Evolutionary conservation across 2,797 vertebrate genomes (phyloP).

Genomic region (Chelonia mydas): DNA sequence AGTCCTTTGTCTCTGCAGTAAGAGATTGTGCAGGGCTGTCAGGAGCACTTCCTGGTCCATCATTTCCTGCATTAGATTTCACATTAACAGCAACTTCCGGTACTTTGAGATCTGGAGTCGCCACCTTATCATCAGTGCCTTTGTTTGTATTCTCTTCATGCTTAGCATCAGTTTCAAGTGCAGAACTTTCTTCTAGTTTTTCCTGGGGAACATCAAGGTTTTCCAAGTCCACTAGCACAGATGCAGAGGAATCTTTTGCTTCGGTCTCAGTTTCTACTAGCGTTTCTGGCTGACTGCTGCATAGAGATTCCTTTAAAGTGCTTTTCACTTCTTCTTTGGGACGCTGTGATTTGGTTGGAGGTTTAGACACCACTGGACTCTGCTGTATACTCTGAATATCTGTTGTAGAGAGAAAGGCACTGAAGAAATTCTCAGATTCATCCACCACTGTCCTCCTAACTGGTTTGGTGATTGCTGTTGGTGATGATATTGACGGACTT

Average conservation of each 20-base stretch:
- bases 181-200: constrained; percentile 58
- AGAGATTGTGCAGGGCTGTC: constrained; percentile 72
- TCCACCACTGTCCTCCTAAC: constrained; percentile 95
- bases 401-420: constrained; percentile 90
- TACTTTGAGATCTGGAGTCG: constrained; percentile 53
- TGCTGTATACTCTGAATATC: constrained; percentile 85
- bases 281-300: constrained; percentile 58
- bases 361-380: constrained; percentile 91
- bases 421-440: constrained; percentile 97
- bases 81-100: constrained; percentile 48
- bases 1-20: constrained; percentile 83
- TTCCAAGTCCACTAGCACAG: constrained; percentile 60
- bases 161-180: constrained; percentile 45
- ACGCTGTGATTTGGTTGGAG: constrained; percentile 90
- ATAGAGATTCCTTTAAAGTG: constrained; percentile 70
- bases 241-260: constrained; percentile 58
- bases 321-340: constrained; percentile 84
- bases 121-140: constrained; percentile 50
- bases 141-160: constrained; percentile 53
- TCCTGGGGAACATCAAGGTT: constrained; percentile 42
- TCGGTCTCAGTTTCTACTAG: constrained; percentile 62
- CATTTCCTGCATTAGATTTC: constrained; percentile 38
- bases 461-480: constrained; percentile 95
- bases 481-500: constrained; percentile 82
- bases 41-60: not conserved